Evolutionary conservation across 2,888 invertebrate genomes (phyloP), one percentile per base, ranked within the genome.

Genomic region (Cyclophora punctaria): DNA sequence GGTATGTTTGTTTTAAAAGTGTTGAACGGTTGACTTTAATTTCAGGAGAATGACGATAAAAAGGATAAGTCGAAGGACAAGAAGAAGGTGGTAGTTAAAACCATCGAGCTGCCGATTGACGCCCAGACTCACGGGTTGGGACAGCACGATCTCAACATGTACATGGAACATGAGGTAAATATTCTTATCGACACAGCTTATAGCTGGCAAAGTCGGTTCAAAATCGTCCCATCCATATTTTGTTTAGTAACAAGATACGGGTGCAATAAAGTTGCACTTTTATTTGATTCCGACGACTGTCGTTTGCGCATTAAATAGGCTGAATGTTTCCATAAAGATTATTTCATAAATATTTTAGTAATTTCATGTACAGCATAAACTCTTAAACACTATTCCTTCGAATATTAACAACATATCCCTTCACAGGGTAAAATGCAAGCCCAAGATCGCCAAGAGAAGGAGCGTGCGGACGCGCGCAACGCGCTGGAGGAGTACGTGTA

Each of bases 401-500:
- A n/a, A n/a, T n/a, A 34, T 43, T 43, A 37, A 5, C 20, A 3
- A 42, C 42, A 37, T 37, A 20, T 20, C 20, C 3, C 6, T 34
- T 53, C 58, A 34, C 69, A 96, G 94, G 90, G 90, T 55, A 93
- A 93, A 80, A 95, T 96, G 94, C 92, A 94, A 66, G 90, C 92
- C 49, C 94, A 94, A 66, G 99, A 99, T 78, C 92, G 93, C 55
- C 94, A 95, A 73, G 99, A 99, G 84, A 98, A 97, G 69, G 97
- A 98, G 75, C 93, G 98, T 47, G 94, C 96, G 3, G 98, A 99
- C 80, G 97, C 97, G 1, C 95, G 98, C 70, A 99, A 99, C 82
- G 95, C 98, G 3, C 91, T 99, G 0, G 99, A 99, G 80, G 99
- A 99, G 82, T 99, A 98, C 73, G 97, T 99, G 37, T 99, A 99